These are phyloP conservation scores for Trichechus manatus DNA, from an alignment of 2,113 vertebrate genomes.

Conservation along the genomic window DNA sequence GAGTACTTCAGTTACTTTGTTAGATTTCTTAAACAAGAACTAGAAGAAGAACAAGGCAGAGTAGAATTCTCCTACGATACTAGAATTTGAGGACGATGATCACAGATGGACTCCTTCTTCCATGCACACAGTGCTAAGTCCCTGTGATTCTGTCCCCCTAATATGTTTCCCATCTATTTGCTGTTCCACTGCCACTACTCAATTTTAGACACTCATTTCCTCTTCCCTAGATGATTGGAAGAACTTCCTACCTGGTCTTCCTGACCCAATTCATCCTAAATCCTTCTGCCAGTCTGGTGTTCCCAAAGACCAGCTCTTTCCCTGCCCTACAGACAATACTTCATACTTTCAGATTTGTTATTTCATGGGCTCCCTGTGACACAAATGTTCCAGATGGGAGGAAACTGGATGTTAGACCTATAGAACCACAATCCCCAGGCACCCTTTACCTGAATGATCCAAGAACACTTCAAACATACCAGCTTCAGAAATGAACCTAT, in stretches of 20 bases:
- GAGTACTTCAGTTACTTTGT: background rate
- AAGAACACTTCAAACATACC: background rate
- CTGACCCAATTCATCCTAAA: background rate
- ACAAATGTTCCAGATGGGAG: background rate
- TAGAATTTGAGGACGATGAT: background rate
- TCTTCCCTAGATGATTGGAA: background rate
- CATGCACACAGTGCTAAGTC: background rate
- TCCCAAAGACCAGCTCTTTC: background rate
- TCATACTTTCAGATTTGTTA: background rate
- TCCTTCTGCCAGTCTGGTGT: background rate
- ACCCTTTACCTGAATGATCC: background rate
- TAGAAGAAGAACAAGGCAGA: background rate
- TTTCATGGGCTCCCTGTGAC: background rate
- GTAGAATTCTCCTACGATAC: background rate
- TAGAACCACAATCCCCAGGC: background rate
- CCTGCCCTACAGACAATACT: background rate
- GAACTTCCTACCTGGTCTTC: background rate
- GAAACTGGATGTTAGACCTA: background rate
- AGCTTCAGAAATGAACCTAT: background rate
- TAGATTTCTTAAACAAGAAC: constrained; percentile 5
- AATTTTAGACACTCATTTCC: background rate
- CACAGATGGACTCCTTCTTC: background rate
- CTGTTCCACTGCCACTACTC: background rate
- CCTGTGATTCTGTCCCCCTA: background rate
- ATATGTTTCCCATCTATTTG: background rate